These are phyloP conservation scores for Bombus consobrinus DNA, from an alignment of 1,140 invertebrate species.

Conservation along the genomic window DNA sequence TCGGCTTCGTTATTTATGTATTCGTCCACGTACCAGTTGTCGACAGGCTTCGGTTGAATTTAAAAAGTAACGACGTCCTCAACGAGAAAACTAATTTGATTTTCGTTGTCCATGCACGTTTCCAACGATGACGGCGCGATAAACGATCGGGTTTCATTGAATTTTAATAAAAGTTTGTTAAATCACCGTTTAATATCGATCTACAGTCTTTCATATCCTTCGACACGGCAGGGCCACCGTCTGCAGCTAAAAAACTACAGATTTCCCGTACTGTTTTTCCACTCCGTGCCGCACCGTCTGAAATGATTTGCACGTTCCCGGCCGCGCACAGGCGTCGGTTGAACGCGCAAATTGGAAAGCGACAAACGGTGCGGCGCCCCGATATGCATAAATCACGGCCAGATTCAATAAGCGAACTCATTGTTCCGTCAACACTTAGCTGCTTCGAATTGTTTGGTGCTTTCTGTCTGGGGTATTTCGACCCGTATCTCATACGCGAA, in stretches of 20 bases:
- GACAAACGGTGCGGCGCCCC: conserved; percentile 30
- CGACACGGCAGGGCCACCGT: neutral
- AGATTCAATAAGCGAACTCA: conserved; percentile 42
- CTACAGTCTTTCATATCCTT: conserved; percentile 27
- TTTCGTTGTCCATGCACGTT: conserved; percentile 29
- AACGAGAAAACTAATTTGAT: conserved; percentile 46
- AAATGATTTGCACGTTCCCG: conserved; percentile 41
- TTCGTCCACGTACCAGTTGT: neutral
- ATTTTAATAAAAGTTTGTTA: conserved; percentile 67
- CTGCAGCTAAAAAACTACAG: conserved; percentile 16
- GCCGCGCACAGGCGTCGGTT: neutral
- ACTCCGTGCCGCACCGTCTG: neutral
- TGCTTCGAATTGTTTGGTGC: conserved; percentile 4
- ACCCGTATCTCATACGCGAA: too few relatives aligned
- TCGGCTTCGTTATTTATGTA: neutral
- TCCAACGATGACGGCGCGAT: neutral
- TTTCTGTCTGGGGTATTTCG: neutral
- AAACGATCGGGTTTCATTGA: conserved; percentile 31
- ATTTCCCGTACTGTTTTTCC: conserved; percentile 32
- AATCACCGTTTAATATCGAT: conserved; percentile 45
- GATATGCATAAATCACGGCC: conserved; percentile 47
- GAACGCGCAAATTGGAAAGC: conserved; percentile 45
- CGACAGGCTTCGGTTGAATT: neutral
- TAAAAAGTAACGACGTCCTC: conserved; percentile 24
- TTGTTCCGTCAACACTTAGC: conserved; percentile 21